phyloP scores from a whole-genome alignment of 2,113 vertebrate genomes.

The Micronycteris hirsuta region DNA sequence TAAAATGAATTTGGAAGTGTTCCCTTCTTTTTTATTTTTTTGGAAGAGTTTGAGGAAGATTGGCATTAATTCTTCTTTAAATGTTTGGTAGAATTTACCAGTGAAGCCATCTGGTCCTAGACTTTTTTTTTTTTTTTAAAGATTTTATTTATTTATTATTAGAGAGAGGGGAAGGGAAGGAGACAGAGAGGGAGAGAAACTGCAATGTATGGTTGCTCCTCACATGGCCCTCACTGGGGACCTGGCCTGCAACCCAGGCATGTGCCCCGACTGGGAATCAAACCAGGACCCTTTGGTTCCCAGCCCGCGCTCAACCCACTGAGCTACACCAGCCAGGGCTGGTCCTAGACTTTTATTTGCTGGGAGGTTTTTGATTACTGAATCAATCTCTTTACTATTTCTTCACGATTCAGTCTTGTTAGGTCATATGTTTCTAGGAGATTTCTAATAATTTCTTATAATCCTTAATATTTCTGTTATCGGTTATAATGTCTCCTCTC shows the following conservation, averaged over 20 bases:
- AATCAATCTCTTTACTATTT: background rate
- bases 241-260: too few species aligned
- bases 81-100: background rate
- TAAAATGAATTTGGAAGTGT: background rate
- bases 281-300: too few species aligned
- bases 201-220: too few species aligned
- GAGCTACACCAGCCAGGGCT: too few species aligned
- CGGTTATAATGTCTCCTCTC: background rate
- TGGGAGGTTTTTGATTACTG: background rate
- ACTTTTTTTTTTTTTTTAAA: background rate
- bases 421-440: background rate
- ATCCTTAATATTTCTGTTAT: background rate
- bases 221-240: too few species aligned
- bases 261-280: too few species aligned
- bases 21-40: background rate
- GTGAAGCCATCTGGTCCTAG: background rate
- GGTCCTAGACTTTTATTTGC: background rate
- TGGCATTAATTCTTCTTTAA: background rate
- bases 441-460: background rate
- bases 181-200: too few species aligned
- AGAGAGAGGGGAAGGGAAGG: too few species aligned
- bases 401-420: background rate
- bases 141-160: too few species aligned
- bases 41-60: background rate
- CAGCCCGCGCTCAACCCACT: too few species aligned